Base-by-base conservation (phyloP, 2,797 vertebrate species). In the Steatocranus sp. region DNA sequence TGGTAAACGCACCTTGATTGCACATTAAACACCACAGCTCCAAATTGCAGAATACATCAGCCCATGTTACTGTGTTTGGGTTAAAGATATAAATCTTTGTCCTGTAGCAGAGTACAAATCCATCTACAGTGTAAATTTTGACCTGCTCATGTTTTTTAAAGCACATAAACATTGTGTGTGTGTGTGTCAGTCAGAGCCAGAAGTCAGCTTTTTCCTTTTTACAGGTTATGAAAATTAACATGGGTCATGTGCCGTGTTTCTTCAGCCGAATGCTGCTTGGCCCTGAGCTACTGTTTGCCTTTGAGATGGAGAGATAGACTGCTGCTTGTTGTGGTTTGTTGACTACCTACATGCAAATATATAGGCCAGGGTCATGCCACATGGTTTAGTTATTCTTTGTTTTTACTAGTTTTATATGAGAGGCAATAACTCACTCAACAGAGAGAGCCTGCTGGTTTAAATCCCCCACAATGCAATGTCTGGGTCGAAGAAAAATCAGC, bases 281-380 rank as follows among this genome's bases (percentile, higher is more conserved):
- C 84, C 77, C 77, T 51, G 61, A 54, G 79, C 88, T 81, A 36
- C 88, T 83, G 86, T 86, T 89, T 89, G 76, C 23, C 53, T 80
- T 48, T 48, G 68, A 80, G 83, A 86, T 84, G 87, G 53, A 75
- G 76, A 50, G 84, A 85, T 80, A 78, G 48, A 78, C 75, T 23
- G 17, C 61, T 70, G 85, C 84, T 84, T 85, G 80, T 85, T 85
- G 83, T 49, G 10, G 63, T 12, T 27, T 89, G 84, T 87, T 41
- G 79, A 86, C 86, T 81, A 88, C 78, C 83, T 90, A 58, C 86
- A 25, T 83, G 36, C 49, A 80, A 88, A 86, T 70, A 82, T 79
- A 88, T 79, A 73, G 56, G 75, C 73, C 63, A 46, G 50, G 75
- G 70, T 90, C 61, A 66, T 75, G 53, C 81, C 80, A 48, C 83